Conservation (phyloP, 2,888 invertebrate genomes). For the Andrena praecox region DNA sequence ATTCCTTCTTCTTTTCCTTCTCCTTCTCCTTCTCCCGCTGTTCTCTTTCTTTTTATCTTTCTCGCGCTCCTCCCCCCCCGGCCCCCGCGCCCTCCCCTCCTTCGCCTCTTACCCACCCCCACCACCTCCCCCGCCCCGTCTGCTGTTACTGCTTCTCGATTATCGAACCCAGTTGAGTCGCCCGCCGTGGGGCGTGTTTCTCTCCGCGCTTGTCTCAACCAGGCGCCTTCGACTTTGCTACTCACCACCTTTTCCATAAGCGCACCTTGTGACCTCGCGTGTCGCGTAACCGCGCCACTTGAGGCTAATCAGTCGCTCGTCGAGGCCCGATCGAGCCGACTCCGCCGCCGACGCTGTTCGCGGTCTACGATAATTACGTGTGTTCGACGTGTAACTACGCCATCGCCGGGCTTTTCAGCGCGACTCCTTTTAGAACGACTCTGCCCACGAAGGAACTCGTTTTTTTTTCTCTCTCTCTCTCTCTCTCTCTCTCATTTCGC, state of each 20-base stretch:
- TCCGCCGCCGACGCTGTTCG: slow-evolving; percentile 15
- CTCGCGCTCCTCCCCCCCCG: neutral
- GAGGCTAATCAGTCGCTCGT: slow-evolving; percentile 60
- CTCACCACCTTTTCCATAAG: slow-evolving; percentile 66
- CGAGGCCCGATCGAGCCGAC: slow-evolving; percentile 50
- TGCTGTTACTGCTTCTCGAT: slow-evolving; percentile 42
- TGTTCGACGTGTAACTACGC: slow-evolving; percentile 26
- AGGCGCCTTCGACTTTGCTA: slow-evolving; percentile 66
- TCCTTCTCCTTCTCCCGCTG: slow-evolving; percentile 10
- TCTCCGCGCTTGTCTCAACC: slow-evolving; percentile 42
- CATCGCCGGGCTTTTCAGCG: slow-evolving; percentile 34
- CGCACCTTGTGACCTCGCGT: slow-evolving; percentile 63
- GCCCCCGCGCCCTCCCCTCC: neutral
- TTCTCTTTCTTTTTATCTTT: slow-evolving; percentile 2
- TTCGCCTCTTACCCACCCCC: slow-evolving; percentile 2
- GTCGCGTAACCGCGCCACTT: slow-evolving; percentile 65
- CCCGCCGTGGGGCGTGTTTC: slow-evolving; percentile 57
- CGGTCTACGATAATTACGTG: slow-evolving; percentile 47
- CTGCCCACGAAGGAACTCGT: neutral
- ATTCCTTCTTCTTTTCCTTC: slow-evolving; percentile 64
- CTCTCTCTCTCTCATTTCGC: too few species aligned
- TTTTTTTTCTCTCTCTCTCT: neutral
- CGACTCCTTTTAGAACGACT: slow-evolving; percentile 29
- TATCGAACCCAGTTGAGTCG: slow-evolving; percentile 67
- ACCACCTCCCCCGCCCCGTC: neutral